Evolutionary conservation across 2,797 vertebrate species (phyloP), one percentile per base, ranked within the genome.

Genomic region (Intellagama lesueurii): DNA sequence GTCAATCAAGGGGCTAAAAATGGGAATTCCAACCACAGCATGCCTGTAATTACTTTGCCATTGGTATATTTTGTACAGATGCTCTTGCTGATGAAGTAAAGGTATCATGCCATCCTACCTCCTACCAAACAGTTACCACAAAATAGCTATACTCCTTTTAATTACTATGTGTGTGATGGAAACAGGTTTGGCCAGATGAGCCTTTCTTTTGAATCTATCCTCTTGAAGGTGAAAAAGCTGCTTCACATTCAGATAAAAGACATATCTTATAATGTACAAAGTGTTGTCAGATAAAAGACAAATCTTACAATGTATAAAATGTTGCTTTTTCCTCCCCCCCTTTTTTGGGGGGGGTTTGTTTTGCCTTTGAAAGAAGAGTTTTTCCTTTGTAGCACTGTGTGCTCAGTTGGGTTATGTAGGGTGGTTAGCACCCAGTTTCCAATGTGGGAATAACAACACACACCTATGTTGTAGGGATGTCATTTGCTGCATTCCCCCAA

Each of bases 171-270:
- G 40, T 32, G 75, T 17, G n/a, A 73, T 88, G 89, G 86, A 0
- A 19, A 1, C 0, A 7, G 11, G 47, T 40, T 49, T 83, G 72
- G 81, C 69, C 72, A 73, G 30, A 28, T 2, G 3, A 5, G 0
- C 49, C 76, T 28, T 11, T 90, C n/a, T 35, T 82, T 87, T 85
- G 52, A 89, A 87, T 17, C 26, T 24, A 44, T 83, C 35, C 79
- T 83, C 26, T 40, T n/a, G 30, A 86, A 64, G 0, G 0, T 1
- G 83, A 69, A 26, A 4, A 0, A 83, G 30, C 44, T 69, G 49
- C 24, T 17, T 28, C 24, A 70, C 11, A 73, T 0, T 0, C 16
- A n/a, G 1, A 24, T 5, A 64, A 75, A 35, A 76, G 14, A 75
- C 11, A 75, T 11, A 56, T 24, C 14, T 7, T 7, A 70, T 4